Base-by-base conservation (phyloP, 2,797 vertebrate genomes). In the Microctenopoma steveboyesi region DNA sequence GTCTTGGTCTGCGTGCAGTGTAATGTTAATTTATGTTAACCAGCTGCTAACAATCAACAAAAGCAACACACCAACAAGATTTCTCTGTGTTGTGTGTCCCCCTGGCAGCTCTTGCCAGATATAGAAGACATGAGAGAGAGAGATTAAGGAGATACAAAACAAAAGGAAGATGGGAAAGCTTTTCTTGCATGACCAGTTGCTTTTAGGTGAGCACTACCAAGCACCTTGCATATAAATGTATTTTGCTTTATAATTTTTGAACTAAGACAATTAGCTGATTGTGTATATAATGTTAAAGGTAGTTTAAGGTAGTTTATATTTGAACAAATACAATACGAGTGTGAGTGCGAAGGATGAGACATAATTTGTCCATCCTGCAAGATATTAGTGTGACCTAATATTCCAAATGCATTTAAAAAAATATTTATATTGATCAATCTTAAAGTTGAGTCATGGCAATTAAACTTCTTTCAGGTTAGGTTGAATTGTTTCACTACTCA, bases 31-130 rank as follows among this genome's bases (percentile, higher is more conserved):
- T 82, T 76, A 78, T 67, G 89, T 85, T 81, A 77, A 89, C 84
- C 91, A 92, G 87, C 87, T 89, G 89, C 88, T 91, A 88, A 89
- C 86, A 89, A 81, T 87, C 81, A 86, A 59, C 54, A 78, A 83
- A 76, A 87, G 84, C 79, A 83, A 80, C 78, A 81, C 82, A 82
- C 68, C 72, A 85, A 77, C 69, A 86, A 79, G 77, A 87, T 85
- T 85, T 76, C 54, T 89, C 74, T 74, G 89, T 74, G 87, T 78
- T 89, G 84, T 83, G 69, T 81, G 71, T 86, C 81, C 89, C 86
- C 53, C 74, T 83, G 83, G 91, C 87, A 90, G 69, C 76, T 88
- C 87, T 85, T 85, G 72, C 85, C 83, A 84, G 72, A 89, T 88
- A 90, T 88, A 91, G 86, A 89, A 76, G 54, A 67, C 57, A 71